phyloP scores from a whole-genome alignment of 2,797 vertebrate genomes.

The Typhlichthys subterraneus region DNA sequence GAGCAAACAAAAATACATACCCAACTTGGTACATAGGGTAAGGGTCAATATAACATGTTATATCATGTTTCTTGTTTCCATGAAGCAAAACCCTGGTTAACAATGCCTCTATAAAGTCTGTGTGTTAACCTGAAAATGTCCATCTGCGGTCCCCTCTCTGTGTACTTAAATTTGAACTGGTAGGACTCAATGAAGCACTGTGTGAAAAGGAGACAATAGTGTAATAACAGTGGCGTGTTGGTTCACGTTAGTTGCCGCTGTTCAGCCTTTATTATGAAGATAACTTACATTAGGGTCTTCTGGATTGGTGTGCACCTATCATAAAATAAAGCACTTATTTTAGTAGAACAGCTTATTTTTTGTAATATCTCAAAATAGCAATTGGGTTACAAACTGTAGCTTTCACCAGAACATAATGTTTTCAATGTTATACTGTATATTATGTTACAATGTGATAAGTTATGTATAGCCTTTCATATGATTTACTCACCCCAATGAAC shows the following conservation, averaged over 20 bases:
- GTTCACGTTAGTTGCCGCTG: background rate
- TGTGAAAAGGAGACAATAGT: constrained; percentile 13
- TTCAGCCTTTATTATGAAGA: background rate
- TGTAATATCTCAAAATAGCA: too few relatives aligned
- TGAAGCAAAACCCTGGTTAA: too few relatives aligned
- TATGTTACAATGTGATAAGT: background rate
- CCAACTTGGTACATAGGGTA: too few relatives aligned
- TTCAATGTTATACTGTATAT: too few relatives aligned
- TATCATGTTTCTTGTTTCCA: too few relatives aligned
- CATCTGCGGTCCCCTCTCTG: constrained; percentile 81
- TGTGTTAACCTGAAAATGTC: constrained; percentile 69
- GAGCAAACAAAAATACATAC: too few relatives aligned
- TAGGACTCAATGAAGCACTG: constrained; percentile 93
- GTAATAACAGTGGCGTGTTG: background rate
- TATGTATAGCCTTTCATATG: background rate
- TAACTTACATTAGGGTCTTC: constrained; percentile 75
- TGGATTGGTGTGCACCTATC: constrained; percentile 77
- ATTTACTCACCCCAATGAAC: constrained; percentile 77
- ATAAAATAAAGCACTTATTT: constrained; percentile 8
- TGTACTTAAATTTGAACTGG: constrained; percentile 95
- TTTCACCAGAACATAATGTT: background rate
- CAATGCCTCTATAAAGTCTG: too few relatives aligned
- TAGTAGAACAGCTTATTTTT: background rate
- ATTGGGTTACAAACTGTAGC: background rate
- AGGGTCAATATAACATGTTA: too few relatives aligned